Evolutionary conservation across 2,113 vertebrate genomes (phyloP), one percentile per base, ranked within the genome.

Genomic region (Azemiops feae): DNA sequence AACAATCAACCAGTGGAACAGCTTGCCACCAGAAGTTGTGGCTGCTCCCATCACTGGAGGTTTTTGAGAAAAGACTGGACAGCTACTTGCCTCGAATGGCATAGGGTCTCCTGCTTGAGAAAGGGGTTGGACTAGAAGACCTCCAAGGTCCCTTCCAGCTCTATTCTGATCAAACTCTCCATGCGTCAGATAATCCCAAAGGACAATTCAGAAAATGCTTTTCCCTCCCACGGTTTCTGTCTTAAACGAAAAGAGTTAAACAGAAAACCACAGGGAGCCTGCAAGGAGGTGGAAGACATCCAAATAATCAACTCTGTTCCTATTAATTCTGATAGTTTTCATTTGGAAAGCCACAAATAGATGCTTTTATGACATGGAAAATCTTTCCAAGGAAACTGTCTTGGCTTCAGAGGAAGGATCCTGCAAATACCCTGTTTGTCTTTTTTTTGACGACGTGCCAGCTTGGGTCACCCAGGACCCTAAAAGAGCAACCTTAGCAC

Each of bases 401-500:
- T 34, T 11, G 23, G 60, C 52, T 88, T 34, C 39, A 16, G 39
- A 3, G 23, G 18, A 58, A 55, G 30, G 0, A 3, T 6, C 11
- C 30, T 25, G 34, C 27, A 55, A 53, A 57, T 47, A 85, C n/a
- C 23, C 5, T 1, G 0, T 10, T 55, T 11, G 14, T 5, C 6
- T 1, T 39, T 54, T 39, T 34, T 9, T 16, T 10, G 8, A 14
- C 0, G 7, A 14, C 11, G 12, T 0, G 50, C 47, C 14, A 7
- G 12, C 52, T 90, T n/a, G n/a, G 50, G 39, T 43, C 47, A 54
- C 43, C 4, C 43, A 16, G 5, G n/a, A 81, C 89, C 94, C 92
- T 93, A 92, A 97, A 96, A 97, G 95, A 96, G 96, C 55, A 93
- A 89, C 92, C 94, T 89, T 52, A 9, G 88, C 93, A 90, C 92